These are phyloP conservation scores for Austrolebias charrua DNA, from an alignment of 2,797 vertebrate genomes.

Conservation along the genomic window DNA sequence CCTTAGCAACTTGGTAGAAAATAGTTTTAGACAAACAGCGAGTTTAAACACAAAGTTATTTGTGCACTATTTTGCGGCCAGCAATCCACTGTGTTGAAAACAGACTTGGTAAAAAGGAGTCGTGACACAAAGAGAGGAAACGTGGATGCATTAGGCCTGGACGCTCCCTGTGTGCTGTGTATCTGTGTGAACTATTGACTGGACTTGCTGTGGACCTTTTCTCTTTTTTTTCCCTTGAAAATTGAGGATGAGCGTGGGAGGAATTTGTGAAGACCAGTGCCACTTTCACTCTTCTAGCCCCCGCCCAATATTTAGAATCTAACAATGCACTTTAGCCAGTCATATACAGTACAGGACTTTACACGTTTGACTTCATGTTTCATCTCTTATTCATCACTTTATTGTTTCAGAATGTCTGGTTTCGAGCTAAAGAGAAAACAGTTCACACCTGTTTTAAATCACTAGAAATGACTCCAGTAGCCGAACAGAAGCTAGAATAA, in stretches of 20 bases:
- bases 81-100: background rate
- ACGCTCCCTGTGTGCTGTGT: slow-evolving; percentile 57
- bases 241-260: slow-evolving; percentile 33
- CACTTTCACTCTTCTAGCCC: slow-evolving; percentile 37
- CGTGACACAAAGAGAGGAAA: slow-evolving; percentile 34
- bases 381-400: slow-evolving; percentile 6
- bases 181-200: slow-evolving; percentile 66
- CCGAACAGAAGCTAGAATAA: background rate
- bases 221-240: slow-evolving; percentile 27
- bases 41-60: background rate
- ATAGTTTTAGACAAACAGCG: slow-evolving; percentile 13
- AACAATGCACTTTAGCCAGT: slow-evolving; percentile 81
- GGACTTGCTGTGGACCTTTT: slow-evolving; percentile 63
- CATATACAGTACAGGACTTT: slow-evolving; percentile 58
- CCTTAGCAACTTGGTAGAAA: background rate
- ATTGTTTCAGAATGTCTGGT: slow-evolving; percentile 17
- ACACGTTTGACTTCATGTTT: slow-evolving; percentile 14
- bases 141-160: slow-evolving; percentile 55
- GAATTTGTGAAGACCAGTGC: slow-evolving; percentile 35
- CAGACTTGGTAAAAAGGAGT: background rate
- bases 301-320: slow-evolving; percentile 62
- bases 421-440: slow-evolving; percentile 6
- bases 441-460: slow-evolving; percentile 2
- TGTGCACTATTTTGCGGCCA: slow-evolving; percentile 14
- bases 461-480: slow-evolving; percentile 1